phyloP scores from a whole-genome alignment of 2,113 vertebrate species.

The Poecile atricapillus region DNA sequence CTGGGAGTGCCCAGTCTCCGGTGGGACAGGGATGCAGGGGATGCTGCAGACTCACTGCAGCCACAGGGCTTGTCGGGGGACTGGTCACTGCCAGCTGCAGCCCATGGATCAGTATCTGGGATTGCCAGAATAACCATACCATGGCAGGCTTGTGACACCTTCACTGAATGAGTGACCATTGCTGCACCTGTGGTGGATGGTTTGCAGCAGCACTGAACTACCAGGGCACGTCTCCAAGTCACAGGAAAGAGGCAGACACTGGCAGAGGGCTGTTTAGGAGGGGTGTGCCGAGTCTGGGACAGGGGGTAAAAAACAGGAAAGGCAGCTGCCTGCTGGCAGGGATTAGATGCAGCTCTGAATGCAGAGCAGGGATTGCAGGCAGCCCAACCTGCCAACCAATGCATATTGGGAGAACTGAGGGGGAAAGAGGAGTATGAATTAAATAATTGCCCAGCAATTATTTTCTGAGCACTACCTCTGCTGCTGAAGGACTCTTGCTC shows the following conservation, averaged over 20 bases:
- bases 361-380: background rate
- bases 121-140: background rate
- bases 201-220: background rate
- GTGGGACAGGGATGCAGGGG: background rate
- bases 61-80: fast-evolving
- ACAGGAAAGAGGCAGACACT: background rate
- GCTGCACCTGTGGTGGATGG: background rate
- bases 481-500: background rate
- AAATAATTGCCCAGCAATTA: background rate
- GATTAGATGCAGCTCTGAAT: background rate
- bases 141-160: background rate
- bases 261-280: background rate
- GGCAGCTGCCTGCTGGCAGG: background rate
- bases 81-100: background rate
- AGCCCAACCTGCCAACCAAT: background rate
- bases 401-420: background rate
- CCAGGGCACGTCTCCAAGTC: background rate
- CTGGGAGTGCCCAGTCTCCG: background rate
- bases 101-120: background rate
- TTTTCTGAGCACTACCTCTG: background rate
- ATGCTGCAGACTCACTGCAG: background rate
- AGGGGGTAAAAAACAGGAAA: background rate
- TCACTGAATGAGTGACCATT: background rate
- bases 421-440: background rate
- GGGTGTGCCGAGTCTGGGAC: background rate